Conservation (phyloP, 2,113 vertebrate species). For the Zosterops japonicus region DNA sequence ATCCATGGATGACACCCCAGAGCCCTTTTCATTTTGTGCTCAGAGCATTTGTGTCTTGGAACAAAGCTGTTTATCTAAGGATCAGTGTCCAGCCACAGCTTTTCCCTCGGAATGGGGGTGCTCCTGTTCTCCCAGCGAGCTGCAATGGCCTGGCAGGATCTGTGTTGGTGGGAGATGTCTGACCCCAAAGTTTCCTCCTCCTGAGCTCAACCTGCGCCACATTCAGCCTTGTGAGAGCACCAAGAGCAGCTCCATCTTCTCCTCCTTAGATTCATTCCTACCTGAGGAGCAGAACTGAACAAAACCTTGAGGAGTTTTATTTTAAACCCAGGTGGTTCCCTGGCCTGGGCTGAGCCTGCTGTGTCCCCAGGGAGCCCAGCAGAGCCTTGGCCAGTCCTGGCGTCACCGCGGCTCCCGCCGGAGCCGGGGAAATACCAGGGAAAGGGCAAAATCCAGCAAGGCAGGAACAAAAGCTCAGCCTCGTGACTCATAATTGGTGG, state of each 20-base stretch:
- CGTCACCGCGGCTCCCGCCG: fast-evolving
- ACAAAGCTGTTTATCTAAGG: background rate
- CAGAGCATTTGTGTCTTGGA: background rate
- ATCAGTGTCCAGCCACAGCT: background rate
- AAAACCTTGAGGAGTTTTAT: fast-evolving
- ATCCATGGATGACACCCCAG: background rate
- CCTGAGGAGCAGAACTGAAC: background rate
- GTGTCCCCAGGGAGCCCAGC: background rate
- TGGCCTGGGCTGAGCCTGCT: background rate
- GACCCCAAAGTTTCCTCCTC: fast-evolving
- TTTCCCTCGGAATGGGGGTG: background rate
- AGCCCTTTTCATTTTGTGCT: background rate
- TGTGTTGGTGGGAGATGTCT: background rate
- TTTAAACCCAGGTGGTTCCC: background rate
- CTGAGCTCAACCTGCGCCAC: background rate
- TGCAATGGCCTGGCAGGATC: background rate
- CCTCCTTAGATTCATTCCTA: background rate
- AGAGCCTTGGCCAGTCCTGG: background rate
- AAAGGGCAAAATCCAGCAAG: slow-evolving; percentile 19
- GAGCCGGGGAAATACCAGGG: slow-evolving; percentile 31
- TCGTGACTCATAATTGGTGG: slow-evolving; percentile 56
- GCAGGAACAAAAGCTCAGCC: slow-evolving; percentile 37
- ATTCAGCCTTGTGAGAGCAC: fast-evolving
- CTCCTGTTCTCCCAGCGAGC: background rate
- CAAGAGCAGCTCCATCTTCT: background rate